Percentiles rank a stretch among this genome's conserved stretches.
Conservation (phyloP, 2,888 invertebrate species). For the Falcaria lacertinaria region DNA sequence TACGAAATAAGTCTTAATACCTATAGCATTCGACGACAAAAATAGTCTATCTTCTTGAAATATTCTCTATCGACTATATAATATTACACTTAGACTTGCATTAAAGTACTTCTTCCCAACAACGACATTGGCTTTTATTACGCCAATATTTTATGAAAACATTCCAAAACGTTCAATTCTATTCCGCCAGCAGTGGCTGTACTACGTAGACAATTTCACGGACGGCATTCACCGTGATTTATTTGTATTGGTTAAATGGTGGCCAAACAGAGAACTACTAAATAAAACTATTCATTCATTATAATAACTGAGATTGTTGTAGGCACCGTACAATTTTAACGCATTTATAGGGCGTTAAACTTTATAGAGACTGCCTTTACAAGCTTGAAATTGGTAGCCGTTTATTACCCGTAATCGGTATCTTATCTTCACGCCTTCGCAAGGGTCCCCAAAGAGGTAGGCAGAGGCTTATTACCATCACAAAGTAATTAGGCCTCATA, state of each 20-base stretch:
- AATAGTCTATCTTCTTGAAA: not conserved
- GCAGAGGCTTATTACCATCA: too few relatives aligned
- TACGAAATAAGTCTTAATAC: too few relatives aligned
- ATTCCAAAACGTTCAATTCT: conserved; percentile 2
- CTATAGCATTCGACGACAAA: not conserved
- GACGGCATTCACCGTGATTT: conserved; percentile 1
- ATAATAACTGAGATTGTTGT: not conserved
- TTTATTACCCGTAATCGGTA: too few relatives aligned
- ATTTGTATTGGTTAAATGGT: not conserved
- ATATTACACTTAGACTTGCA: conserved; percentile 1
- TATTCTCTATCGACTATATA: not conserved
- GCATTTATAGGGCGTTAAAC: too few relatives aligned
- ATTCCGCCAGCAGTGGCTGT: conserved; percentile 2
- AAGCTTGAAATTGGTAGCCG: too few relatives aligned
- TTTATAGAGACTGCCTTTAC: too few relatives aligned
- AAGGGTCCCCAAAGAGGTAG: too few relatives aligned
- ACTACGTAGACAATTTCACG: conserved; percentile 2
- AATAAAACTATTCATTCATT: not conserved
- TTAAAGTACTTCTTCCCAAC: conserved; percentile 1
- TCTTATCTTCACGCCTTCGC: too few relatives aligned
- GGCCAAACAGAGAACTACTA: not conserved
- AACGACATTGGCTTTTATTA: conserved; percentile 7
- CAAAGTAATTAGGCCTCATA: too few relatives aligned
- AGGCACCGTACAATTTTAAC: too few relatives aligned
- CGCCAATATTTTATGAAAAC: conserved; percentile 4